Evolutionary conservation across 1,140 invertebrate species (phyloP).

Genomic region (Delia radicum): DNA sequence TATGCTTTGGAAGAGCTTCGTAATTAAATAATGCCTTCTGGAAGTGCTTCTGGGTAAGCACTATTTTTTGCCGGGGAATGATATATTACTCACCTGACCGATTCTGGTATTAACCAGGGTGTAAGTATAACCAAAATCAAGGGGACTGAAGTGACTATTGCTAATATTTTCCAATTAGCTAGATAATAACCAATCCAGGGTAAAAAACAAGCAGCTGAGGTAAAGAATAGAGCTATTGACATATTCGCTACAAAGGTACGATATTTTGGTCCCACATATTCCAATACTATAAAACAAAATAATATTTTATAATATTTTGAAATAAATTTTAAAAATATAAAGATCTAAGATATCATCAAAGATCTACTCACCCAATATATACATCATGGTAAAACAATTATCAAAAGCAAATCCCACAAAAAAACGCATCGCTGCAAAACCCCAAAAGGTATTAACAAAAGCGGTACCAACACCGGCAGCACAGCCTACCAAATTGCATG

Average conservation of each 20-base stretch:
- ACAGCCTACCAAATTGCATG: constrained; percentile 77
- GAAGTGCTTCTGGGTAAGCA: too few relatives aligned
- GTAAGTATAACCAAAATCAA: constrained; percentile 69
- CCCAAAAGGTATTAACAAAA: constrained; percentile 70
- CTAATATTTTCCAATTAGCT: constrained; percentile 74
- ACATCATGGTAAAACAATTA: constrained; percentile 92
- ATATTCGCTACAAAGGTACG: constrained; percentile 85
- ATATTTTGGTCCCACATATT: constrained; percentile 86
- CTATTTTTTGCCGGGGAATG: background rate
- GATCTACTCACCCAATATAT: constrained; percentile 74
- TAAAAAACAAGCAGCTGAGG: constrained; percentile 72
- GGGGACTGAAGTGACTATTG: constrained; percentile 73
- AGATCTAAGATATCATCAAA: background rate
- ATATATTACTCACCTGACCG: constrained; percentile 57
- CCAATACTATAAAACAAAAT: constrained; percentile 67
- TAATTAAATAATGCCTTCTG: too few relatives aligned
- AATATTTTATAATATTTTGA: too few relatives aligned
- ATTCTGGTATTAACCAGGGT: constrained; percentile 78
- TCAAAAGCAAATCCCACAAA: constrained; percentile 84
- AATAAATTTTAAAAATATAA: background rate
- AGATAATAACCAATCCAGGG: constrained; percentile 81
- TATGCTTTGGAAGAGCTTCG: too few relatives aligned
- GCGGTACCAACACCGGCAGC: constrained; percentile 74
- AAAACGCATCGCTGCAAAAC: constrained; percentile 77
- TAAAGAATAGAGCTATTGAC: constrained; percentile 87